phyloP scores from a whole-genome alignment of 2,797 vertebrate genomes.

The Acipenser transmontanus region DNA sequence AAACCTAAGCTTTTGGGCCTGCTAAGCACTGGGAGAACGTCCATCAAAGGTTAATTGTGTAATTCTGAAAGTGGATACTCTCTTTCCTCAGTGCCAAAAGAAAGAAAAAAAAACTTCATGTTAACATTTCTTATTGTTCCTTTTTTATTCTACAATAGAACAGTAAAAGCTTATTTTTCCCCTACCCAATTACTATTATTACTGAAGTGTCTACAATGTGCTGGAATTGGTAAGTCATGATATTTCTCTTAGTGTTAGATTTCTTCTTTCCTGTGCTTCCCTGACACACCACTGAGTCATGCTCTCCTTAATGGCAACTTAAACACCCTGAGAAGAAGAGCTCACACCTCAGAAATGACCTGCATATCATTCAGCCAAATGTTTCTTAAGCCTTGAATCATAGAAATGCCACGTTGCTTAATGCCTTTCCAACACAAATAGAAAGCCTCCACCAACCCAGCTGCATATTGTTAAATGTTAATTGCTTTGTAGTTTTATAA shows the following conservation, averaged over 20 bases:
- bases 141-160: neutral
- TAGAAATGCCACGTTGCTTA: too few species aligned
- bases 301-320: neutral
- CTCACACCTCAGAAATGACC: neutral
- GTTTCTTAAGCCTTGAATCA: too few species aligned
- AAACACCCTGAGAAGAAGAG: neutral
- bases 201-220: conserved; percentile 49
- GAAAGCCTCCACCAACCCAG: too few species aligned
- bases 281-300: conserved; percentile 38
- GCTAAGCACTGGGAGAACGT: too few species aligned
- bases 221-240: conserved; percentile 33
- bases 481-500: neutral
- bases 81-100: too few species aligned
- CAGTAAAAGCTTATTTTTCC: neutral
- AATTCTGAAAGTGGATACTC: too few species aligned
- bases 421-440: too few species aligned
- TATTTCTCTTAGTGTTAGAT: conserved; percentile 32
- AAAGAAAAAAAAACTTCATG: too few species aligned
- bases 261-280: conserved; percentile 46
- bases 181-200: conserved; percentile 35
- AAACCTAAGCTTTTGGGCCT: too few species aligned
- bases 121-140: too few species aligned
- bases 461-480: neutral
- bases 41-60: too few species aligned
- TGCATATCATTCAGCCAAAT: neutral